Conservation (phyloP, 2,888 invertebrate genomes). For the Pemphredon lugubris region DNA sequence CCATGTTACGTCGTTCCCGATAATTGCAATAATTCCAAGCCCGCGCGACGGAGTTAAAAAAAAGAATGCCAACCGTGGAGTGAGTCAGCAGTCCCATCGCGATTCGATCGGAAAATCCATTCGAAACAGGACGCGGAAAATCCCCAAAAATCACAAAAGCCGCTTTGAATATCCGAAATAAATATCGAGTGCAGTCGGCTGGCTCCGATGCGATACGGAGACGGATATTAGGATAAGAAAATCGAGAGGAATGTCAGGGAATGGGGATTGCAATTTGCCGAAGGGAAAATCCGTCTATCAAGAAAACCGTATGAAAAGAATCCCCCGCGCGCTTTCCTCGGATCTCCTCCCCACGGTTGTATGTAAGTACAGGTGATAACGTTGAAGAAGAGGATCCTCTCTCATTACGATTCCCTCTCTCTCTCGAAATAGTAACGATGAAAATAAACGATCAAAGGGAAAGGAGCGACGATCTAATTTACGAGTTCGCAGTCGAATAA, state of each 20-base stretch:
- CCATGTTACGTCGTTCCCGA: too few species aligned
- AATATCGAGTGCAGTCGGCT: constrained; percentile 2
- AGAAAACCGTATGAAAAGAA: not conserved
- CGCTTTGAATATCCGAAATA: constrained; percentile 20
- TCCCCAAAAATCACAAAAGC: too few species aligned
- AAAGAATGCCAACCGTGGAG: too few species aligned
- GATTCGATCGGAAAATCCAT: too few species aligned
- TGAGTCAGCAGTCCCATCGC: too few species aligned
- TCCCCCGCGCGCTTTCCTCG: not conserved
- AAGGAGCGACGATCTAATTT: constrained; percentile 43
- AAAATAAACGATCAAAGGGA: constrained; percentile 19
- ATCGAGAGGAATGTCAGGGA: constrained; percentile 28
- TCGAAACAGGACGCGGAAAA: too few species aligned
- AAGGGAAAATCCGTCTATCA: constrained; percentile 9
- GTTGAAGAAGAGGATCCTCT: not conserved
- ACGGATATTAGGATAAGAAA: constrained; percentile 16
- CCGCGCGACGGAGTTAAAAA: too few species aligned
- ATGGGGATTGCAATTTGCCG: constrained; percentile 27
- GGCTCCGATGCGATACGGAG: constrained; percentile 10
- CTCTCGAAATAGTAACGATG: constrained; percentile 11
- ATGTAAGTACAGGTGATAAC: constrained; percentile 23
- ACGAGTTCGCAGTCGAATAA: constrained; percentile 24
- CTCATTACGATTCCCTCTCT: constrained; percentile 1
- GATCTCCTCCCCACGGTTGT: constrained; percentile 7
- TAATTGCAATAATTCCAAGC: too few species aligned